These are phyloP conservation scores for Callinectes sapidus DNA, from an alignment of 2,888 invertebrate species.

Conservation along the genomic window DNA sequence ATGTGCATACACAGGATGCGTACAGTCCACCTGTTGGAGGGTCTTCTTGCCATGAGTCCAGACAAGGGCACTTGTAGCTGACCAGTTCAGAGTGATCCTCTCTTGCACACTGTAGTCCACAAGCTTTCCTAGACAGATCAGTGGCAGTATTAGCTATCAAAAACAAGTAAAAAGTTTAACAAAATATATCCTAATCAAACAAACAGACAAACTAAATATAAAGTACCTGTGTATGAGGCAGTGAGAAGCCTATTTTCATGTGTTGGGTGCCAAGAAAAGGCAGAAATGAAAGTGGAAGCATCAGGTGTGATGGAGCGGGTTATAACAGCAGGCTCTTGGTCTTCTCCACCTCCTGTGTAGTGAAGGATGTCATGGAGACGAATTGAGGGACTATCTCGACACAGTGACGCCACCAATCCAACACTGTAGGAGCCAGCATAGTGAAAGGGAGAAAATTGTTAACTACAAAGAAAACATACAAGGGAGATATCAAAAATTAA, in stretches of 20 bases:
- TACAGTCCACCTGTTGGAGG: slow-evolving; percentile 80
- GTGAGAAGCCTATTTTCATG: slow-evolving; percentile 87
- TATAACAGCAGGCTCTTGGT: slow-evolving; percentile 85
- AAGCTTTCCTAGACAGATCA: slow-evolving; percentile 78
- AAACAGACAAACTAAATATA: not conserved
- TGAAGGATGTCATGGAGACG: slow-evolving; percentile 91
- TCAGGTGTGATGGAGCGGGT: slow-evolving; percentile 79
- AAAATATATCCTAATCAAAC: not conserved
- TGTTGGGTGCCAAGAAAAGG: slow-evolving; percentile 88
- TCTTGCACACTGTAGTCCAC: slow-evolving; percentile 87
- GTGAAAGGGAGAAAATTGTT: not conserved
- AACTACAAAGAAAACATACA: not conserved
- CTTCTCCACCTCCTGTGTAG: slow-evolving; percentile 80
- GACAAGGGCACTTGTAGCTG: slow-evolving; percentile 82
- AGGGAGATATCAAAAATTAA: not conserved
- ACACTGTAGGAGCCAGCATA: slow-evolving; percentile 77
- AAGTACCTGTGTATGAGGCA: slow-evolving; percentile 80
- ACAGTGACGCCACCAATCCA: slow-evolving; percentile 87
- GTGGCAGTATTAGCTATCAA: not conserved
- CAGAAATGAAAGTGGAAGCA: slow-evolving; percentile 56
- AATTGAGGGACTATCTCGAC: slow-evolving; percentile 85
- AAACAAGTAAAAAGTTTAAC: not conserved
- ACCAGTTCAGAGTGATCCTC: slow-evolving; percentile 84
- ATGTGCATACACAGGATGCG: slow-evolving; percentile 78
- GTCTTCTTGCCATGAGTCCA: slow-evolving; percentile 86